These are phyloP conservation scores for Neocloeon triangulifer DNA, from an alignment of 1,140 invertebrate genomes.

Conservation along the genomic window DNA sequence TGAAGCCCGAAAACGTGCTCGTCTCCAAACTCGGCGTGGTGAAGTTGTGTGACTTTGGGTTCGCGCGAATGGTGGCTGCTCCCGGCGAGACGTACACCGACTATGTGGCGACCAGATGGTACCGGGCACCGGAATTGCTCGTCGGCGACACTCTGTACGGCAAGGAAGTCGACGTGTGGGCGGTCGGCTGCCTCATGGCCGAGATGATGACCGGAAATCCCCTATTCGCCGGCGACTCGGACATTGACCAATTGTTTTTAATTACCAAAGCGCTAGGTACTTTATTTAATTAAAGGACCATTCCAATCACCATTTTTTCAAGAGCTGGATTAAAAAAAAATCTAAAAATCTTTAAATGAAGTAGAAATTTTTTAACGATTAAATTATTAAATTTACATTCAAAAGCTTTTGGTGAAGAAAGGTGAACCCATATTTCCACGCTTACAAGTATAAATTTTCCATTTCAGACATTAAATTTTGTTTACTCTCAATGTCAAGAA, in stretches of 20 bases:
- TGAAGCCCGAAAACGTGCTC: conserved; percentile 81
- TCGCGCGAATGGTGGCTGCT: conserved; percentile 41
- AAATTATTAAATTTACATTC: too few species aligned
- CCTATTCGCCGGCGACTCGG: conserved; percentile 71
- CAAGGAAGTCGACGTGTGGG: conserved; percentile 73
- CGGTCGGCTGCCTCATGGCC: conserved; percentile 61
- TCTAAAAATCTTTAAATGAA: too few species aligned
- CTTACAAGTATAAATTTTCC: too few species aligned
- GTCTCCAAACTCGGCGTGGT: conserved; percentile 58
- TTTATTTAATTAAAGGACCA: conserved; percentile 5
- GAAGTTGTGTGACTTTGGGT: conserved; percentile 77
- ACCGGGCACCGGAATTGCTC: conserved; percentile 62
- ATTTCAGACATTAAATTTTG: too few species aligned
- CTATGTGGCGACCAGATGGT: conserved; percentile 70
- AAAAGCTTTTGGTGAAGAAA: too few species aligned
- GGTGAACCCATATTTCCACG: too few species aligned
- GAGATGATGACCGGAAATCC: conserved; percentile 71
- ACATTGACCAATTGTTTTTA: conserved; percentile 73
- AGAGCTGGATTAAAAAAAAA: too few species aligned
- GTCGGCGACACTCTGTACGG: conserved; percentile 45
- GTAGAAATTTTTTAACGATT: background rate
- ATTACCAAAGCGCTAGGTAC: conserved; percentile 49
- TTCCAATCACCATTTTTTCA: too few species aligned
- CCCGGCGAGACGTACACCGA: conserved; percentile 52
- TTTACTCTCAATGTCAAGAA: too few species aligned